Evolutionary conservation across 2,888 invertebrate genomes (phyloP).

Genomic region (Watsonalla cultraria): DNA sequence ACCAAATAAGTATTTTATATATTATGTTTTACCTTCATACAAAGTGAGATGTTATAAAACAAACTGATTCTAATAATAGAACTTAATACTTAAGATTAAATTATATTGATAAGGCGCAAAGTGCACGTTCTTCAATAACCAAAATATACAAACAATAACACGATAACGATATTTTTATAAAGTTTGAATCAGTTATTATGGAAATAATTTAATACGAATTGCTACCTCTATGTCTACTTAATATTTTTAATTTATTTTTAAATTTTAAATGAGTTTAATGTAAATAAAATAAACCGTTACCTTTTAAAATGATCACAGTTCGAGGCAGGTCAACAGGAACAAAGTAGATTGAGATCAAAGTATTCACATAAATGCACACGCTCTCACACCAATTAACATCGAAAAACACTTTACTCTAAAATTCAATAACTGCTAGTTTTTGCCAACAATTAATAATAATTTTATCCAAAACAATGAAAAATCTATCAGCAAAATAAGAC

Average conservation of each 20-base stretch:
- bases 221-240: neutral
- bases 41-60: too few species aligned
- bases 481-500: slow-evolving; percentile 54
- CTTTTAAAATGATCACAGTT: slow-evolving; percentile 66
- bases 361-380: slow-evolving; percentile 43
- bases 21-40: too few species aligned
- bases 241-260: neutral
- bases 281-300: slow-evolving; percentile 59
- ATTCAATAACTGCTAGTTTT: slow-evolving; percentile 33
- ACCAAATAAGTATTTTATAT: too few species aligned
- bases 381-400: slow-evolving; percentile 42
- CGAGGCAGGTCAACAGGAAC: slow-evolving; percentile 65
- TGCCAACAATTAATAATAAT: slow-evolving; percentile 41
- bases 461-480: slow-evolving; percentile 48
- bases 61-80: neutral
- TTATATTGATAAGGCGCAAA: neutral
- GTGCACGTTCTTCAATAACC: neutral
- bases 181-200: neutral
- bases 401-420: slow-evolving; percentile 52
- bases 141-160: slow-evolving; percentile 1
- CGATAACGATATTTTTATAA: neutral
- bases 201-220: neutral
- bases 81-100: neutral
- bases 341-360: slow-evolving; percentile 56
- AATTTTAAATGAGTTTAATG: slow-evolving; percentile 11